phyloP scores from a whole-genome alignment of 2,888 invertebrate genomes.

The Drosophila nr. medialis region DNA sequence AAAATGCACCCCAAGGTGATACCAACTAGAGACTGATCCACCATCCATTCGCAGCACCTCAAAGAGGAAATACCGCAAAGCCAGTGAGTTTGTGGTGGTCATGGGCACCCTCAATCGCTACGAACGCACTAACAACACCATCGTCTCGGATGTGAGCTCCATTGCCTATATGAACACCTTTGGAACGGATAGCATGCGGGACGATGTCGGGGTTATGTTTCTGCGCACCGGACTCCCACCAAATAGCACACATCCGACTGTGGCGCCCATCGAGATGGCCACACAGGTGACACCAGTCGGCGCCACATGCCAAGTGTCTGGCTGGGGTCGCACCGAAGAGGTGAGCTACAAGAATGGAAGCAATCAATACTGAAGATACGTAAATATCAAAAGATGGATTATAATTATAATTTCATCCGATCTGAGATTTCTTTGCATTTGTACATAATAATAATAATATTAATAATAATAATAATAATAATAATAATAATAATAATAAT shows the following conservation, averaged over 20 bases:
- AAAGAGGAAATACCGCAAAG: conserved; percentile 74
- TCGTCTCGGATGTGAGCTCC: conserved; percentile 76
- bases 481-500: no score
- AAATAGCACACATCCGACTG: conserved; percentile 66
- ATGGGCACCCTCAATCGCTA: conserved; percentile 82
- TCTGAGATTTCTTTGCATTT: no score
- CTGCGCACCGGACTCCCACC: conserved; percentile 62
- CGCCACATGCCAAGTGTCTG: conserved; percentile 78
- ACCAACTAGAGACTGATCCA: not conserved
- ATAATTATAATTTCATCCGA: not conserved
- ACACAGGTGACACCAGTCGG: conserved; percentile 60
- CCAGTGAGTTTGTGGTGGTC: conserved; percentile 81
- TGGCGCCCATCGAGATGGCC: conserved; percentile 70
- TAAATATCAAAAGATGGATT: not conserved
- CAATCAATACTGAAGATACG: not conserved
- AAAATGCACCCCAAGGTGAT: not conserved
- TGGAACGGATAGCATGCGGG: conserved; percentile 75
- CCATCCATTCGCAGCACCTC: conserved; percentile 52
- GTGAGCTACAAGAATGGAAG: conserved; percentile 43
- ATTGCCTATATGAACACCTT: conserved; percentile 78
- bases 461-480: no score
- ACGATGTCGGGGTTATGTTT: conserved; percentile 82
- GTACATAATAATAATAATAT: no score
- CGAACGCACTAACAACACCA: conserved; percentile 72
- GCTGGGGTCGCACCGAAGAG: conserved; percentile 82